phyloP scores from a whole-genome alignment of 2,113 vertebrate genomes.

The Bufo gargarizans region DNA sequence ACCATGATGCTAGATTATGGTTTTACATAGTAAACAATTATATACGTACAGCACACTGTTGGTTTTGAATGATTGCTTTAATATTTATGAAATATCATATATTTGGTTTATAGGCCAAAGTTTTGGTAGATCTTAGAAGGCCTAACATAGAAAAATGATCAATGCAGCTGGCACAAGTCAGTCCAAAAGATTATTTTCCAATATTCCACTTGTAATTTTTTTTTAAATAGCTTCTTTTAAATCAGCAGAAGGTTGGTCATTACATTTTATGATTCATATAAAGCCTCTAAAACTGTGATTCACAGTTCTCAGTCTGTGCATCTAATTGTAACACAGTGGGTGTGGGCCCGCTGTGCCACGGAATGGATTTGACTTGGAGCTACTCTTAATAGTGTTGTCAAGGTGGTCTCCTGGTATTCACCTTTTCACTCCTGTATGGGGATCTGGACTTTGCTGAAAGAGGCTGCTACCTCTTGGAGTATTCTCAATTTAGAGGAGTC shows the following conservation, averaged over 20 bases:
- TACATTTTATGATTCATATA: background rate
- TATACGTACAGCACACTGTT: background rate
- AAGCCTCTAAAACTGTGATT: background rate
- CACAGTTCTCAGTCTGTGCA: background rate
- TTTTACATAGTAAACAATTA: background rate
- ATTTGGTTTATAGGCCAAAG: too few relatives aligned
- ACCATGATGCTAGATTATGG: background rate
- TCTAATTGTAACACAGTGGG: background rate
- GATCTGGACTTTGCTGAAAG: too few relatives aligned
- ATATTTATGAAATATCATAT: background rate
- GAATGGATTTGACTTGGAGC: too few relatives aligned
- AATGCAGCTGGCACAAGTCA: background rate
- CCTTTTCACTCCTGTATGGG: too few relatives aligned
- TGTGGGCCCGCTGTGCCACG: too few relatives aligned
- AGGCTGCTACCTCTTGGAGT: too few relatives aligned
- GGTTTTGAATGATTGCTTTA: background rate
- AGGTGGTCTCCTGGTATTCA: too few relatives aligned
- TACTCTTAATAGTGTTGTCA: too few relatives aligned
- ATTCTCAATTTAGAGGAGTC: too few relatives aligned
- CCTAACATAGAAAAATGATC: too few relatives aligned
- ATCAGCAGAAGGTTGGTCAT: background rate
- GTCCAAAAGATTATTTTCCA: background rate
- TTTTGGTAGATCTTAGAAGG: too few relatives aligned
- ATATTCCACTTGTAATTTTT: background rate
- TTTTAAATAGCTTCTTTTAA: background rate